Evolutionary conservation across 1,140 invertebrate species (phyloP), one percentile per base, ranked within the genome.

Genomic region (Mya arenaria): DNA sequence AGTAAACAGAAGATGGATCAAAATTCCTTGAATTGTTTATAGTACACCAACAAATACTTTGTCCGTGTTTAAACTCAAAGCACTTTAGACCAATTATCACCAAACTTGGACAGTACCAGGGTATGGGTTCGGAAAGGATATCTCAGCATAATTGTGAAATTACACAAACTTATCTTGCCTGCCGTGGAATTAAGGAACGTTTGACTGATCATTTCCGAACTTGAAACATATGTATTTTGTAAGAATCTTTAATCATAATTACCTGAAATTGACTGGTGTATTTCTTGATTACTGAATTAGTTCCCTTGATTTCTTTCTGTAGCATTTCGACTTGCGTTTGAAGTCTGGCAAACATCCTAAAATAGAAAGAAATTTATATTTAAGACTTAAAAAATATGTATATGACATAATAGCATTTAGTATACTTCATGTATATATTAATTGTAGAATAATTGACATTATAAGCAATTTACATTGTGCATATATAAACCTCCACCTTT

Each of bases 261-360:
- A 80, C 77, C 77, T 80, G 66, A 34, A 80, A 69, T 36, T 66
- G 30, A 39, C 65, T 69, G 39, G 58, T 71, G 36, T 80, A 80
- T 34, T 62, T 80, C 36, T 80, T 80, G 48, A 80, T 80, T 32
- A 52, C 32, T 15, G 77, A 80, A 25, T 71, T 69, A 17, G 66
- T 80, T 15, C 5, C 37, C 48, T 41, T 80, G 8, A 80, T 58
- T 41, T 69, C 65, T 56, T 34, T 80, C 56, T 80, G 77, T 19
- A 80, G 36, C 3, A 34, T n/a, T 62, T 80, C 77, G 25, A 80
- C 62, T 13, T 80, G 48, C 41, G 32, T 30, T 48, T 80, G 77
- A 58, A 80, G 65, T 19, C 62, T 36, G 28, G 77, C 77, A 62
- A 80, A 80, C 44, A 37, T 17, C 28, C 75, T 79, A 6, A 60